Conservation (phyloP, 2,113 vertebrate genomes). For the Chroicocephalus ridibundus region DNA sequence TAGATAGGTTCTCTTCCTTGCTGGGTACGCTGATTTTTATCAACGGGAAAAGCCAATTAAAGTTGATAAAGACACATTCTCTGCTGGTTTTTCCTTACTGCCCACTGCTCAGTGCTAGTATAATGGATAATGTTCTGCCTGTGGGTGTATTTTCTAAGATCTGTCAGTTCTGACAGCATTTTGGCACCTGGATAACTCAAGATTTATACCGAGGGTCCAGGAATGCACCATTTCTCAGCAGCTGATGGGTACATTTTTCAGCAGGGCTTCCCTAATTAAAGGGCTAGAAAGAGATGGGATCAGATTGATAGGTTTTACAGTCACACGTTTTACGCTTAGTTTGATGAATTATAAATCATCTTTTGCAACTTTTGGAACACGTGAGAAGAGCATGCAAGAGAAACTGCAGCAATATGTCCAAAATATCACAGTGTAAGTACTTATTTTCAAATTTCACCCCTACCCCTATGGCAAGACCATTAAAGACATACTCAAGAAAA, state of each 20-base stretch:
- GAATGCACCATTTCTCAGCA: constrained; percentile 67
- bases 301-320: constrained; percentile 73
- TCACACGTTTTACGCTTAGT: constrained; percentile 67
- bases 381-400: neutral
- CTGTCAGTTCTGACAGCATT: constrained; percentile 75
- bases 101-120: constrained; percentile 65
- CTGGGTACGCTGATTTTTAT: constrained; percentile 34
- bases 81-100: constrained; percentile 63
- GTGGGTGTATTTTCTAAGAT: constrained; percentile 74
- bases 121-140: constrained; percentile 74
- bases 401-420: neutral
- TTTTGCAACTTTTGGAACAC: constrained; percentile 53
- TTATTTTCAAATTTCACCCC: constrained; percentile 9
- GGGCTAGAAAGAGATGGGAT: constrained; percentile 64
- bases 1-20: constrained; percentile 34
- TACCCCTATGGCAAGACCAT: neutral
- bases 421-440: neutral
- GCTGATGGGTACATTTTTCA: constrained; percentile 76
- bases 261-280: constrained; percentile 76
- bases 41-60: constrained; percentile 67
- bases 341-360: constrained; percentile 74
- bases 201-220: constrained; percentile 71
- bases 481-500: neutral
- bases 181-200: constrained; percentile 74
- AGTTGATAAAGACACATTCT: constrained; percentile 70